Evolutionary conservation across 1,140 invertebrate species (phyloP).

Genomic region (Caenorhabditis tropicalis): DNA sequence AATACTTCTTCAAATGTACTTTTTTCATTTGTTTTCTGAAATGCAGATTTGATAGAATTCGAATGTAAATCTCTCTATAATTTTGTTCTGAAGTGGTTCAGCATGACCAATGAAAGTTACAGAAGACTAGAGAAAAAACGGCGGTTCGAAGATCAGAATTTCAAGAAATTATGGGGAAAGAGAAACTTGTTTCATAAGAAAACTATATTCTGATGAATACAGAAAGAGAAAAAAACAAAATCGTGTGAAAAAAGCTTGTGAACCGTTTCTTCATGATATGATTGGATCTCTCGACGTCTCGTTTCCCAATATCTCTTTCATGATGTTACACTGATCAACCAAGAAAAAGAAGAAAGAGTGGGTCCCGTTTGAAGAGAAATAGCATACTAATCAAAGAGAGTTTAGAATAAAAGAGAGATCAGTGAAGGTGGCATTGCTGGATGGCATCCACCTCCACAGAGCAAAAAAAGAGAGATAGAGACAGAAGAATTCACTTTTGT

Average conservation of each 20-base stretch:
- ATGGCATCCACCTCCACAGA: slow-evolving; percentile 42
- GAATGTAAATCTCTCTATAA: too few relatives aligned
- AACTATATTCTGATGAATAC: not conserved
- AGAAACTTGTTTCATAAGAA: not conserved
- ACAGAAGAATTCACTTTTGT: not conserved
- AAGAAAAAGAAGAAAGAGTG: not conserved
- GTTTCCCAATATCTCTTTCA: slow-evolving; percentile 32
- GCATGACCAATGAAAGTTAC: too few relatives aligned
- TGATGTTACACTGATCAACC: slow-evolving; percentile 30
- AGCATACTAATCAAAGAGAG: slow-evolving; percentile 25
- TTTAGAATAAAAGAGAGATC: not conserved
- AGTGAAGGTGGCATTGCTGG: slow-evolving; percentile 34
- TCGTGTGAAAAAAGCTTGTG: not conserved
- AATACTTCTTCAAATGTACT: not conserved
- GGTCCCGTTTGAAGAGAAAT: not conserved
- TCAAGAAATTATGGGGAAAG: not conserved
- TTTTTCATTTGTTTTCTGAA: too few relatives aligned
- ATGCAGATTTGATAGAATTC: too few relatives aligned
- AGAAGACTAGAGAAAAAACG: too few relatives aligned
- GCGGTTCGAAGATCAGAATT: not conserved
- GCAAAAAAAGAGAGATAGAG: not conserved
- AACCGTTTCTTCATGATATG: slow-evolving; percentile 39
- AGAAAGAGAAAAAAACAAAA: slow-evolving; percentile 1
- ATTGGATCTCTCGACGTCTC: slow-evolving; percentile 13
- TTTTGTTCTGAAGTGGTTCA: too few relatives aligned